Percentiles rank a stretch among this genome's conserved stretches.
Evolutionary conservation across 2,797 vertebrate genomes (phyloP).

Genomic region (Threskiornis aethiopicus): DNA sequence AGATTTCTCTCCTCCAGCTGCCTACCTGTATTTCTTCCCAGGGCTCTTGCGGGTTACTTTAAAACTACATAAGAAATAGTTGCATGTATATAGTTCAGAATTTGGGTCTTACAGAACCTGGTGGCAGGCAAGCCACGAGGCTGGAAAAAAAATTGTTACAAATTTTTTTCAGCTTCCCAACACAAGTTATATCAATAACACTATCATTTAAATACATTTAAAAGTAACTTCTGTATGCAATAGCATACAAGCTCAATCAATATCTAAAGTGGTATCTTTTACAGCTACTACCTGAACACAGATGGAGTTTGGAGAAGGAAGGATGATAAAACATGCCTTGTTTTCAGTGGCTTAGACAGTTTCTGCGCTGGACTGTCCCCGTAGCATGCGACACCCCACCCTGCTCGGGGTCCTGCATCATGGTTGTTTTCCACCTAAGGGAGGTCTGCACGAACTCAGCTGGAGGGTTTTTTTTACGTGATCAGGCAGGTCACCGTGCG

Average conservation of each 20-base stretch:
- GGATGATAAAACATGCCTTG: neutral
- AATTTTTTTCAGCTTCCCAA: neutral
- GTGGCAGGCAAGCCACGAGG: neutral
- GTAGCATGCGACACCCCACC: neutral
- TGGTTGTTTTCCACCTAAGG: neutral
- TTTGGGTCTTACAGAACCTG: neutral
- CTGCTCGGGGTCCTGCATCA: accelerated
- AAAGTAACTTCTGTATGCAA: neutral
- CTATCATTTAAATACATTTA: neutral
- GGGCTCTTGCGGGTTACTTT: neutral
- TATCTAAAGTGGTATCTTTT: neutral
- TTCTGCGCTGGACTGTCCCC: neutral
- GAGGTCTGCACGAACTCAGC: neutral
- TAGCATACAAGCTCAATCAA: neutral
- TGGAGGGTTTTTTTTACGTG: neutral
- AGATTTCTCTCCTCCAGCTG: neutral
- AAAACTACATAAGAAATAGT: neutral
- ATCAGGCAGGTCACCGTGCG: neutral
- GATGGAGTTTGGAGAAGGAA: neutral
- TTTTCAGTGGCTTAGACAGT: neutral
- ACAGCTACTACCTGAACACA: neutral
- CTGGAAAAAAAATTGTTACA: constrained; percentile 27
- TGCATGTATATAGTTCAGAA: neutral
- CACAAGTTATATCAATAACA: neutral
- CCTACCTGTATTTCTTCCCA: neutral